phyloP scores from a whole-genome alignment of 2,797 vertebrate species.

The Melanotaenia maccullochi region DNA sequence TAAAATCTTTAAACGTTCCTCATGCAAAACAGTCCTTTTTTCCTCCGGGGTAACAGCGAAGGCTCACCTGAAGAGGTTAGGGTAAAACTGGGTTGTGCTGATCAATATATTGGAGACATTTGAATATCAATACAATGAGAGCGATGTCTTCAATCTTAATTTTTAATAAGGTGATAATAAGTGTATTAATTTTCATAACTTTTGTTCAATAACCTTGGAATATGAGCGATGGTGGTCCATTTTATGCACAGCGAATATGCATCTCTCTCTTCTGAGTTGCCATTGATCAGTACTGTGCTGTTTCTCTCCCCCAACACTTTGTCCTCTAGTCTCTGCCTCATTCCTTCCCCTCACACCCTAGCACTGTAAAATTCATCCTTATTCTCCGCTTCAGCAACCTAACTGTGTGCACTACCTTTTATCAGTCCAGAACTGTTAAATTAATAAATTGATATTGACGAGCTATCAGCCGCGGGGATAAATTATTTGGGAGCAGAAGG shows the following conservation, averaged over 20 bases:
- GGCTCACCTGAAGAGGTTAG: conserved; percentile 22
- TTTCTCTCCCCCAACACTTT: conserved; percentile 60
- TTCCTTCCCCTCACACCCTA: conserved; percentile 63
- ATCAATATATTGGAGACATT: conserved; percentile 75
- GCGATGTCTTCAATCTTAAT: conserved; percentile 74
- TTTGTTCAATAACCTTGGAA: conserved; percentile 68
- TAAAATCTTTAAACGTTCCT: conserved; percentile 22
- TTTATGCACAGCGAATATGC: conserved; percentile 62
- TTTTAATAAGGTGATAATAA: conserved; percentile 80
- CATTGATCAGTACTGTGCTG: conserved; percentile 70
- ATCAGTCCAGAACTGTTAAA: conserved; percentile 93
- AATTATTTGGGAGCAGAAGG: conserved; percentile 96
- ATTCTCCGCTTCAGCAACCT: conserved; percentile 72
- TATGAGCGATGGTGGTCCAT: conserved; percentile 74
- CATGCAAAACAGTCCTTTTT: not conserved
- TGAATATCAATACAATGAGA: conserved; percentile 70
- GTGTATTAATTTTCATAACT: conserved; percentile 80
- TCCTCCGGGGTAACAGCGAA: conserved; percentile 12
- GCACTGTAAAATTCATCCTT: conserved; percentile 74
- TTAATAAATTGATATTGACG: conserved; percentile 99
- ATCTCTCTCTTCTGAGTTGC: conserved; percentile 55
- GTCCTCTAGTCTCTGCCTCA: conserved; percentile 59
- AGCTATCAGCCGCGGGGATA: conserved; percentile 95
- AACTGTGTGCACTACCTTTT: conserved; percentile 87
- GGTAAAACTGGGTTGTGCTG: conserved; percentile 57